Percentiles rank a stretch among this genome's conserved stretches.
Evolutionary conservation across 2,797 vertebrate species (phyloP).

Genomic region (Channa striata): DNA sequence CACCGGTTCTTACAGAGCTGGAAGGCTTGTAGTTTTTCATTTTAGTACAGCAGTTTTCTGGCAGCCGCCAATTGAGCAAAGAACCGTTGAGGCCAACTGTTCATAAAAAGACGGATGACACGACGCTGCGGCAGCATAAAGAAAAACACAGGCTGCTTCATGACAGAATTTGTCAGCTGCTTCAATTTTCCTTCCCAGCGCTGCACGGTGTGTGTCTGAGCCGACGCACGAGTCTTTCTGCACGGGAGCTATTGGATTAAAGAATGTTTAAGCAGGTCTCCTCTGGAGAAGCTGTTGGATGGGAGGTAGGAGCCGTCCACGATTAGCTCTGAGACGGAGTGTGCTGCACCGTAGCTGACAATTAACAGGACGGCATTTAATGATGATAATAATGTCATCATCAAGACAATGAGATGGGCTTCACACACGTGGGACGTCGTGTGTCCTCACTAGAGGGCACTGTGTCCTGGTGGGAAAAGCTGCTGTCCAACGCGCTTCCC

Average conservation of each 20-base stretch:
- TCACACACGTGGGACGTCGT: no score
- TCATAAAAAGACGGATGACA: constrained; percentile 11
- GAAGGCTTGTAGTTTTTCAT: background rate
- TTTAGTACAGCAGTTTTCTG: constrained; percentile 6
- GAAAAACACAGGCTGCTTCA: background rate
- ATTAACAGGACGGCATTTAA: background rate
- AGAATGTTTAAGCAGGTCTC: constrained; percentile 35
- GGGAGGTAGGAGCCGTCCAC: constrained; percentile 8
- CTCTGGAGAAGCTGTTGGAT: constrained; percentile 20
- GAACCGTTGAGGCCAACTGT: constrained; percentile 1
- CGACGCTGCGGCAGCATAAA: background rate
- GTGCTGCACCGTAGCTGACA: background rate
- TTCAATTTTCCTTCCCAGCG: background rate
- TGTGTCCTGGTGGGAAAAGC: background rate
- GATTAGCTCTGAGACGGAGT: background rate
- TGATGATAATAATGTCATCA: background rate
- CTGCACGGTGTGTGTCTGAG: constrained; percentile 10
- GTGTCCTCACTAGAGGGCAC: background rate
- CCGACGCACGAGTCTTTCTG: constrained; percentile 8
- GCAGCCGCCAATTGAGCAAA: background rate
- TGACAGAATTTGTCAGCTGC: constrained; percentile 17
- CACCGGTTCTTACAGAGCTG: background rate
- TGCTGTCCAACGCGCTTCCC: background rate
- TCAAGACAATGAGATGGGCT: no score
- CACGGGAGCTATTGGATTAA: constrained; percentile 35